Percentiles rank a stretch among this genome's conserved stretches.
These are phyloP conservation scores for Scolopax rusticola DNA, from an alignment of 2,797 vertebrate species.

Conservation along the genomic window DNA sequence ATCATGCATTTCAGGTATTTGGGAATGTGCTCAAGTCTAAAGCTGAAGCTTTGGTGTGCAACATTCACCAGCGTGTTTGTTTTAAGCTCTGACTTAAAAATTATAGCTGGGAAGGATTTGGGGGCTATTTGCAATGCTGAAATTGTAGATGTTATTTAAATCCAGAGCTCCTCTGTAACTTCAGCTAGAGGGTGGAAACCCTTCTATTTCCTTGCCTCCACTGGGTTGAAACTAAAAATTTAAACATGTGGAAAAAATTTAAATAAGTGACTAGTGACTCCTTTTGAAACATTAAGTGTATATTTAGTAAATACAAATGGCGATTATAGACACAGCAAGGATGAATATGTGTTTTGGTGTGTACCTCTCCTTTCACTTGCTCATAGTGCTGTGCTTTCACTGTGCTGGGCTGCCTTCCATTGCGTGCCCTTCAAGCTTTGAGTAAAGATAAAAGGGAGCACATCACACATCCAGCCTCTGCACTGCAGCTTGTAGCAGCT, in stretches of 20 bases:
- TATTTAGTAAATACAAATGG: slow-evolving; percentile 54
- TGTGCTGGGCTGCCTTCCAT: neutral
- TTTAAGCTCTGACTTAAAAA: neutral
- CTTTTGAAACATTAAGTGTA: neutral
- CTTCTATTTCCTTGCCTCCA: slow-evolving; percentile 39
- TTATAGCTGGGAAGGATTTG: neutral
- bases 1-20: neutral
- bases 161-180: slow-evolving; percentile 43
- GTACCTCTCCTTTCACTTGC: neutral
- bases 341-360: neutral
- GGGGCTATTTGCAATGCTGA: slow-evolving; percentile 1
- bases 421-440: neutral
- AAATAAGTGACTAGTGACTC: slow-evolving; percentile 29
- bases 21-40: neutral
- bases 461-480: neutral
- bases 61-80: neutral
- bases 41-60: neutral
- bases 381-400: neutral
- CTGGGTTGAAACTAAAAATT: slow-evolving; percentile 28
- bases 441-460: neutral
- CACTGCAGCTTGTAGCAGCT: neutral
- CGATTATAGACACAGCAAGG: neutral
- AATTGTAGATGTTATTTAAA: slow-evolving; percentile 62
- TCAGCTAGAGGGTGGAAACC: slow-evolving; percentile 57
- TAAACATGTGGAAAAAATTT: slow-evolving; percentile 61